Base-by-base conservation (phyloP, 2,113 vertebrate genomes). In the Anser brachyrhynchus region DNA sequence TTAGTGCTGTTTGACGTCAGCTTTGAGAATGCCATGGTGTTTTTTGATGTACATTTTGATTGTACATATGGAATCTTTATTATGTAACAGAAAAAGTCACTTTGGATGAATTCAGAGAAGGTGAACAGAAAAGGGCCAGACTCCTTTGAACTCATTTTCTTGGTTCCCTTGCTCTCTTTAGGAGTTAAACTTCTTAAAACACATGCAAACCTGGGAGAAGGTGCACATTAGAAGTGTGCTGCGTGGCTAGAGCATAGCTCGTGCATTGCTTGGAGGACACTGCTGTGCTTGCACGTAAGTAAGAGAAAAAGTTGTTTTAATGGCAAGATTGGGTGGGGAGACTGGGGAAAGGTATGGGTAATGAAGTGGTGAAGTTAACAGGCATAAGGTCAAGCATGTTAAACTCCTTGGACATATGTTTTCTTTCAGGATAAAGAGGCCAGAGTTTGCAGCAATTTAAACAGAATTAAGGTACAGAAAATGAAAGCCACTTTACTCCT, bases 381-480 rank as follows among this genome's bases (percentile, higher is more conserved):
- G 71, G 90, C 81, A 11, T 65, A 76, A 85, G 78, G 93, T 96
- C 84, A 95, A 93, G 62, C 81, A 80, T 0, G 9, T 91, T 95
- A 87, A 87, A 94, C 74, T 85, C 81, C 82, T 76, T 4, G 4
- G 67, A 95, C 95, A 97, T 94, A 64, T 97, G 96, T 95, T 97
- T 97, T 84, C 91, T 95, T 87, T 96, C 87, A 94, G 75, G 73
- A 94, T 80, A 92, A 90, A 95, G 78, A 91, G 37, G 39, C 55
- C 51, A 37, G 84, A 83, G 95, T 95, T 97, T 90, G 84, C 62
- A 82, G 82, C 93, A 96, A 94, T 96, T 96, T 91, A 91, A 97
- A 87, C 49, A 90, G 94, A 95, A 96, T 95, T 97, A 95, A 93
- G 37, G 71, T 88, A 52, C 84, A 88, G 79, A 96, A 95, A 95